Conservation (phyloP, 30 jellyfish, hydroid and myxozoan species). For the Cassiopea xamachana region DNA sequence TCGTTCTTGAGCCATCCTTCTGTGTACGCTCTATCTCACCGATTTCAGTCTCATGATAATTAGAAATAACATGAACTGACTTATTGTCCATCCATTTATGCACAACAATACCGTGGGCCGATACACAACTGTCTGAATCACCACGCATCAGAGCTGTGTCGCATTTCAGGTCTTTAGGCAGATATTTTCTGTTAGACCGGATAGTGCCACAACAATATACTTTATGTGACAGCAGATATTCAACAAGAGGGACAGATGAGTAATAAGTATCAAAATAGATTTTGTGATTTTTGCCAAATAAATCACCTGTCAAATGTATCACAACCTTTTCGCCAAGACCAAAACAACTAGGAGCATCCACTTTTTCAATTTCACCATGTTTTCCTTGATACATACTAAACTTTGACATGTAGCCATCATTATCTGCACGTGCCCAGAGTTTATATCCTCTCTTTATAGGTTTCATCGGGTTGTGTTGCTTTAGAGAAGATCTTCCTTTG, state of each 20-base stretch:
- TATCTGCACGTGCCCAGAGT: constrained; percentile 84
- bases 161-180: constrained; percentile 23
- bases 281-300: constrained; percentile 63
- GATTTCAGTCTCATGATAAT: constrained; percentile 18
- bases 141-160: constrained; percentile 69
- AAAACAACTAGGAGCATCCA: not conserved
- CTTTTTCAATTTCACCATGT: constrained; percentile 19
- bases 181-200: constrained; percentile 32
- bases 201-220: constrained; percentile 44
- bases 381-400: constrained; percentile 80
- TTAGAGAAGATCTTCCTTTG: constrained; percentile 82
- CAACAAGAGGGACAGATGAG: constrained; percentile 63
- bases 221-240: constrained; percentile 5
- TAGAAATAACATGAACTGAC: not conserved
- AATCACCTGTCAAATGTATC: constrained; percentile 13
- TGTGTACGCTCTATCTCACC: constrained; percentile 2
- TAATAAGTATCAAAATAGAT: constrained; percentile 67
- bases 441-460: constrained; percentile 89
- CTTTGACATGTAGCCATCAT: constrained; percentile 80
- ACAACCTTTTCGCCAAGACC: constrained; percentile 67
- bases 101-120: constrained; percentile 47
- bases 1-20: constrained; percentile 60
- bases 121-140: constrained; percentile 57
- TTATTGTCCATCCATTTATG: constrained; percentile 80
- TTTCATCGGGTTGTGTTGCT: constrained; percentile 85